phyloP scores from a whole-genome alignment of 2,888 invertebrate species.

The Encarsia formosa region DNA sequence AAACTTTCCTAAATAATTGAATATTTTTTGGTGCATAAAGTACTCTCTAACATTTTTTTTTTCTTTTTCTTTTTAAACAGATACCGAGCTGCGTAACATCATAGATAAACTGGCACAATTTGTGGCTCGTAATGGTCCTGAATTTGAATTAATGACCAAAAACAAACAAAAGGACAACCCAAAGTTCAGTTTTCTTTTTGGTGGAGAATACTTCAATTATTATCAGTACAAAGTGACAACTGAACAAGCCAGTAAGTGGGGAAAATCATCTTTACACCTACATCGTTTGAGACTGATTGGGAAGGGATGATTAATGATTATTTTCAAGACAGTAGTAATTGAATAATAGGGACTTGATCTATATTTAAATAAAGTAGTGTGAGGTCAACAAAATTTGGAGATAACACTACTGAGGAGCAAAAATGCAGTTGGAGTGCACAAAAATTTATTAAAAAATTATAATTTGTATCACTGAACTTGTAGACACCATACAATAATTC shows the following conservation, averaged over 20 bases:
- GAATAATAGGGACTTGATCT: constrained; percentile 20
- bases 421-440: constrained; percentile 24
- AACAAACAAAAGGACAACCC: constrained; percentile 97
- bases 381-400: constrained; percentile 22
- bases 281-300: constrained; percentile 26
- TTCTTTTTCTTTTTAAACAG: constrained; percentile 51
- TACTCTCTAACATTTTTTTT: constrained; percentile 4
- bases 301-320: constrained; percentile 28
- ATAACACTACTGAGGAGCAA: constrained; percentile 16
- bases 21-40: not conserved
- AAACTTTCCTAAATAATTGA: constrained; percentile 8
- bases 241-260: constrained; percentile 86
- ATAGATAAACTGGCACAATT: constrained; percentile 98
- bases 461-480: constrained; percentile 25
- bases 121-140: constrained; percentile 98
- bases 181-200: constrained; percentile 94
- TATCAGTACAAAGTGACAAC: constrained; percentile 94
- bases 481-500: constrained; percentile 27
- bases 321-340: constrained; percentile 19
- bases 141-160: constrained; percentile 98
- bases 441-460: constrained; percentile 13
- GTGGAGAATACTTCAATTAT: constrained; percentile 92
- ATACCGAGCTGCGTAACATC: constrained; percentile 92
- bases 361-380: constrained; percentile 17
- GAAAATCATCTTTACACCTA: constrained; percentile 30